Base-by-base conservation (phyloP, 2,113 vertebrate species). In the Muntiacus reevesi region DNA sequence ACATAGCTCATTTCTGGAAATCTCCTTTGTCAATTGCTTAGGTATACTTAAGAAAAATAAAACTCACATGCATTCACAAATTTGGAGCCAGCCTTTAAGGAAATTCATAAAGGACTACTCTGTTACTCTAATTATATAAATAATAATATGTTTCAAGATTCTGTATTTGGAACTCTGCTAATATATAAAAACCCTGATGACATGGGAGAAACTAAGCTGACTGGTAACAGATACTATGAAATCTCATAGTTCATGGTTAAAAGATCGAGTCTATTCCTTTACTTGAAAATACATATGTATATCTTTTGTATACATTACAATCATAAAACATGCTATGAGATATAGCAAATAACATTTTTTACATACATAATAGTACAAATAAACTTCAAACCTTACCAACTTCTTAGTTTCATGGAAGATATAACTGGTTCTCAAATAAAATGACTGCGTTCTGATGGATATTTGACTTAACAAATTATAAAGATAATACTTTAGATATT, bases 1-100 rank as follows among this genome's bases (percentile, higher is more conserved):
- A 98, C 96, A 97, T 87, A 98, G 97, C 96, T 98, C 95, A 97
- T 98, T 98, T 98, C 96, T 98, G 97, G 97, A 98, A 99, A 98
- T 96, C 97, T 88, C 95, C 94, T 98, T 98, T 98, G 97, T 98
- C 97, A 98, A 98, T 45, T 98, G 54, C 47, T 60, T 8, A 98
- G 96, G 97, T 97, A 97, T 98, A 97, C 57, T 97, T 98, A 88
- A 97, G 97, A 98, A 96, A 93, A 91, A 97, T 17, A 40, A 28
- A 79, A 98, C 36, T 96, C 94, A 97, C 82, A 89, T 95, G 62
- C 82, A 96, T 98, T 81, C 23, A 19, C 81, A 98, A 97, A 98
- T 94, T 92, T 98, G 40, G 96, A 98, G 13, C 40, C 98, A 64
- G 89, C 89, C 10, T 93, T 62, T 96, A 86, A 55, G 40, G n/a